These are phyloP conservation scores for Dufourea novaeangliae DNA, from an alignment of 1,140 invertebrate species.

Conservation along the genomic window DNA sequence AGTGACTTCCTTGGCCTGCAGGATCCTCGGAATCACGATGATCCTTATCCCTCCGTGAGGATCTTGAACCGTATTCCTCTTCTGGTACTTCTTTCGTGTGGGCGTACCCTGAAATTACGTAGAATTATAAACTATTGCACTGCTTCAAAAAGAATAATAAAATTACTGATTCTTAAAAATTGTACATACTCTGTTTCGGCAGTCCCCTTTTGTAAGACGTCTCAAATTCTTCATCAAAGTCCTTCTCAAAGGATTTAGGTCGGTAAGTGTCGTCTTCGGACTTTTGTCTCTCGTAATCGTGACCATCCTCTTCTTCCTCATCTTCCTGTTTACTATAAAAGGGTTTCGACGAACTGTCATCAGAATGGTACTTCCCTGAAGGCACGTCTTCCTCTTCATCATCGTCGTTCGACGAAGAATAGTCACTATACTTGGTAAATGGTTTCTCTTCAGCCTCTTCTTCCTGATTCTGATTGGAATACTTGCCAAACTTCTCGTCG, in stretches of 20 bases:
- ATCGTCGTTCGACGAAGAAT: conserved; percentile 36
- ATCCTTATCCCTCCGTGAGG: conserved; percentile 1
- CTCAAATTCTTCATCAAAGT: conserved; percentile 72
- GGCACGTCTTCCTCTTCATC: conserved; percentile 37
- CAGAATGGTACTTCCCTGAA: conserved; percentile 19
- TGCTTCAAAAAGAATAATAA: background rate
- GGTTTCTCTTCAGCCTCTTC: conserved; percentile 34
- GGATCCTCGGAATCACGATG: background rate
- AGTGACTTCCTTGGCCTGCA: conserved; percentile 14
- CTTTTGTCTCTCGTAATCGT: conserved; percentile 58
- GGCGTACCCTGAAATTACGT: conserved; percentile 50
- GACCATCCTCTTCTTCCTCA: conserved; percentile 66
- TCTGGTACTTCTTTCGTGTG: conserved; percentile 62
- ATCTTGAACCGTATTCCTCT: conserved; percentile 36
- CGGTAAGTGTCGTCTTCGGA: conserved; percentile 25
- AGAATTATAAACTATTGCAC: background rate
- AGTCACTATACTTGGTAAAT: conserved; percentile 29
- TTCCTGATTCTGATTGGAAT: conserved; percentile 20
- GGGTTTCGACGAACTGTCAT: conserved; percentile 33
- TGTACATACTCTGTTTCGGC: conserved; percentile 65
- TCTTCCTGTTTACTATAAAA: conserved; percentile 50
- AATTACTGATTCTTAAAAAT: background rate
- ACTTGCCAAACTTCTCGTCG: conserved; percentile 72
- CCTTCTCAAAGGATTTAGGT: conserved; percentile 52
- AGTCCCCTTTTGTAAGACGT: conserved; percentile 64